A percentile compares a stretch with the other conserved stretches of the same genome.
Conservation (phyloP, 2,888 invertebrate genomes). For the Saturnia pavonia region DNA sequence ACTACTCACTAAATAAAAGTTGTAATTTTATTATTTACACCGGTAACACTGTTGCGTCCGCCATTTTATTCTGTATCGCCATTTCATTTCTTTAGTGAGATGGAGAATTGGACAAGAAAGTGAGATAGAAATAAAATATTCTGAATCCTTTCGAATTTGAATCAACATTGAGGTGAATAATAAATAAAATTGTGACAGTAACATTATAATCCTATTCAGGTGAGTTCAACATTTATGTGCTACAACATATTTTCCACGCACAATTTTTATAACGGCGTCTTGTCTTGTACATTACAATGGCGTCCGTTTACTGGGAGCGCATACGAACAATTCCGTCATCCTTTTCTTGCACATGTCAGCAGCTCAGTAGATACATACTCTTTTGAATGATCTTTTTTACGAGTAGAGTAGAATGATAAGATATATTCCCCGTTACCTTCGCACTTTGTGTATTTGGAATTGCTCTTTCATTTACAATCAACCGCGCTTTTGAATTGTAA, state of each 20-base stretch:
- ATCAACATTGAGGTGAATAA: constrained; percentile 16
- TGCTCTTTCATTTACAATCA: constrained; percentile 68
- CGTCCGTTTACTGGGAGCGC: constrained; percentile 74
- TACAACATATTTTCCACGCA: constrained; percentile 20
- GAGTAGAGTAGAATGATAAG: constrained; percentile 78
- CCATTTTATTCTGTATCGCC: constrained; percentile 81
- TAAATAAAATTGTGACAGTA: constrained; percentile 21
- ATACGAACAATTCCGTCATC: constrained; percentile 79
- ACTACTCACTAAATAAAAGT: too few relatives aligned
- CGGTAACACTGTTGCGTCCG: constrained; percentile 35
- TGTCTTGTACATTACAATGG: constrained; percentile 64
- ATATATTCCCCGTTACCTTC: constrained; percentile 79
- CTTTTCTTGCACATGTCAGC: constrained; percentile 81
- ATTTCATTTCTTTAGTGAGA: constrained; percentile 80
- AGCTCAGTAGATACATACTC: constrained; percentile 70
- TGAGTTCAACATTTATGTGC: constrained; percentile 28
- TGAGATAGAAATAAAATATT: constrained; percentile 79
- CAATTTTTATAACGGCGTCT: constrained; percentile 36
- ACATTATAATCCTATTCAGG: constrained; percentile 30
- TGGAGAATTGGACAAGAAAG: constrained; percentile 75
- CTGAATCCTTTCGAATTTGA: constrained; percentile 32
- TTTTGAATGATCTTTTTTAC: constrained; percentile 77
- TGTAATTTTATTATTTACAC: too few relatives aligned
- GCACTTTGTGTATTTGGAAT: constrained; percentile 72
- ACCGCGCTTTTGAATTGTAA: constrained; percentile 66